phyloP scores from a whole-genome alignment of 2,797 vertebrate genomes.

The Fundulus diaphanus region DNA sequence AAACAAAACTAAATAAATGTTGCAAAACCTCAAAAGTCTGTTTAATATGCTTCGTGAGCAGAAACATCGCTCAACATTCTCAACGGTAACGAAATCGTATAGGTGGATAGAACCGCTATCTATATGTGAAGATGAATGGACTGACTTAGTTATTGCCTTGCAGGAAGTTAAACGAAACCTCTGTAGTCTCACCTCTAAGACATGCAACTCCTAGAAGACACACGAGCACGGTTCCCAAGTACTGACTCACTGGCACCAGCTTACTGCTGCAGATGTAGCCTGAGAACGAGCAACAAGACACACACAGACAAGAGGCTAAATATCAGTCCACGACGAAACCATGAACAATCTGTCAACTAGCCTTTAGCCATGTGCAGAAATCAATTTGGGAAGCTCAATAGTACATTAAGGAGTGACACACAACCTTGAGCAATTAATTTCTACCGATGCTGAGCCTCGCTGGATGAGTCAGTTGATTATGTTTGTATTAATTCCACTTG shows the following conservation, averaged over 20 bases:
- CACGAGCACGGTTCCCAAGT: conserved; percentile 86
- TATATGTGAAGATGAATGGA: conserved; percentile 43
- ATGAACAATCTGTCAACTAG: conserved; percentile 44
- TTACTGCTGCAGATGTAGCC: conserved; percentile 90
- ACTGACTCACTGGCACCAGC: conserved; percentile 88
- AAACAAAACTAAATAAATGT: conserved; percentile 11
- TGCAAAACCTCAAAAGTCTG: conserved; percentile 43
- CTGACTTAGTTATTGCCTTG: conserved; percentile 13
- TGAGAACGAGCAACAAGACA: conserved; percentile 59
- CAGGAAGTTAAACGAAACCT: conserved; percentile 6
- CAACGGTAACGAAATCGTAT: conserved; percentile 42
- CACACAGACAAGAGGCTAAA: conserved; percentile 41
- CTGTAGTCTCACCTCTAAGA: conserved; percentile 86
- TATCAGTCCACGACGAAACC: conserved; percentile 32
- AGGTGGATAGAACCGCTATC: conserved; percentile 28
- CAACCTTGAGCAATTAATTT: conserved; percentile 63
- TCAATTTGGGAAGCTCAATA: conserved; percentile 64
- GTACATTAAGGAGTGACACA: conserved; percentile 52
- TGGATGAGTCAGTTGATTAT: conserved; percentile 57
- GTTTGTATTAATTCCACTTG: conserved; percentile 54
- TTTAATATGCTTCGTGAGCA: conserved; percentile 49
- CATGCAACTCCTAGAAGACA: conserved; percentile 91
- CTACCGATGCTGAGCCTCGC: conserved; percentile 43
- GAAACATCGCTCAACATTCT: conserved; percentile 42
- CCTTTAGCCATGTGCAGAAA: conserved; percentile 47